These are phyloP conservation scores for Rhadina sibilatrix DNA, from an alignment of 2,113 vertebrate genomes.

Conservation along the genomic window DNA sequence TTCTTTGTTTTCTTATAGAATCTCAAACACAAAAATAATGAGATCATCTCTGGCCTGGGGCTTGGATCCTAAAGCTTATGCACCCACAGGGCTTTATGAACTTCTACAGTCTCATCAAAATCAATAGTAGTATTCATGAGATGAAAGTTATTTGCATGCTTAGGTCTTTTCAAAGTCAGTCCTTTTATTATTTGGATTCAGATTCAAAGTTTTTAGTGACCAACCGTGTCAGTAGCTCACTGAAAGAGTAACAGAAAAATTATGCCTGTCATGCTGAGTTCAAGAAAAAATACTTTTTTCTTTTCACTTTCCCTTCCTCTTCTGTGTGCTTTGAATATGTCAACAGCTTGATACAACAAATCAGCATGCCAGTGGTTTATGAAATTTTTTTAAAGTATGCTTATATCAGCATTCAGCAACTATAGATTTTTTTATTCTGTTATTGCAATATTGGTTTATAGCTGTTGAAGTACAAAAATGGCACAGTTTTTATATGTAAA, in stretches of 20 bases:
- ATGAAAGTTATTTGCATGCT: background rate
- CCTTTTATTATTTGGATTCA: background rate
- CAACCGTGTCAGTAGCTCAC: background rate
- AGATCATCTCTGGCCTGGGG: background rate
- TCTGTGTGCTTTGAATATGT: background rate
- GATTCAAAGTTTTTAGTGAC: background rate
- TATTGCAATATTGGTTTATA: background rate
- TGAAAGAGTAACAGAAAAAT: background rate
- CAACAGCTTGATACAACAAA: background rate
- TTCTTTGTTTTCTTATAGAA: background rate
- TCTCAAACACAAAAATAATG: background rate
- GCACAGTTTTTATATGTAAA: background rate
- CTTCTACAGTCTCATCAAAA: background rate
- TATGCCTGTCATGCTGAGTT: background rate
- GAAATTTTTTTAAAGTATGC: background rate
- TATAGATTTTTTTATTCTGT: background rate
- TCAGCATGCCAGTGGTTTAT: background rate
- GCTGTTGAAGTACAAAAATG: background rate
- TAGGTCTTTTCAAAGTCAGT: constrained; percentile 5
- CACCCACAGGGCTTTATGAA: background rate
- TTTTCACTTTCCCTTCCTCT: background rate
- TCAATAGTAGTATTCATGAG: background rate
- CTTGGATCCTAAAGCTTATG: background rate
- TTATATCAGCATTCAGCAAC: background rate
- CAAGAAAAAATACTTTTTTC: background rate